These are phyloP conservation scores for Antheraea pernyi DNA, from an alignment of 1,140 invertebrate genomes.

Conservation along the genomic window DNA sequence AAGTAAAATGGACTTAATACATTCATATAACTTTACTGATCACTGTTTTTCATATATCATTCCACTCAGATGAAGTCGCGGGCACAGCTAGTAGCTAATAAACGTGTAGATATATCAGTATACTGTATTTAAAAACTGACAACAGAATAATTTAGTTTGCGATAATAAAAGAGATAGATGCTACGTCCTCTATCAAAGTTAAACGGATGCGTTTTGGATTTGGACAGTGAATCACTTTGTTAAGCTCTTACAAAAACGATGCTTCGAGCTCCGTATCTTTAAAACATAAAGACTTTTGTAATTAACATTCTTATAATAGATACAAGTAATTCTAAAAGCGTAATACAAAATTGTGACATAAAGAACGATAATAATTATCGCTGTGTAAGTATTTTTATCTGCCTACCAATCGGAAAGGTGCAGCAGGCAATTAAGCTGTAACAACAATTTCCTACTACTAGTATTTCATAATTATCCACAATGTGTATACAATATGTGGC, in stretches of 20 bases:
- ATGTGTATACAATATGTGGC: background rate
- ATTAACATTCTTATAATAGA: slow-evolving; percentile 65
- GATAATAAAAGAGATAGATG: background rate
- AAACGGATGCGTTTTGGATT: background rate
- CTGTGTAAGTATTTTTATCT: slow-evolving; percentile 23
- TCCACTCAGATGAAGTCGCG: too few species aligned
- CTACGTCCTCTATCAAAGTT: background rate
- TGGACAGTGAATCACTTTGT: slow-evolving; percentile 11
- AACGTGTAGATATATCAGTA: background rate
- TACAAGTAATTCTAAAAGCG: slow-evolving; percentile 20
- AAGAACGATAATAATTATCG: slow-evolving; percentile 16
- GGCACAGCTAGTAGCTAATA: background rate
- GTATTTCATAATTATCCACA: background rate
- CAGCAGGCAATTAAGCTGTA: slow-evolving; percentile 10
- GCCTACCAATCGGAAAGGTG: slow-evolving; percentile 14
- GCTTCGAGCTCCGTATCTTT: slow-evolving; percentile 4
- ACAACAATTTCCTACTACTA: slow-evolving; percentile 10
- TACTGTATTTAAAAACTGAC: too few species aligned
- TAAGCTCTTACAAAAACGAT: slow-evolving; percentile 6
- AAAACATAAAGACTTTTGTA: slow-evolving; percentile 49
- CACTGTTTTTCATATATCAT: too few species aligned
- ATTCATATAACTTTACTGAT: too few species aligned
- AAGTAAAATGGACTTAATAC: too few species aligned
- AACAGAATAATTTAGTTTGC: background rate
- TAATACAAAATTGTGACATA: slow-evolving; percentile 9